These are phyloP conservation scores for Incurvaria masculella DNA, from an alignment of 2,888 invertebrate species.

Conservation along the genomic window DNA sequence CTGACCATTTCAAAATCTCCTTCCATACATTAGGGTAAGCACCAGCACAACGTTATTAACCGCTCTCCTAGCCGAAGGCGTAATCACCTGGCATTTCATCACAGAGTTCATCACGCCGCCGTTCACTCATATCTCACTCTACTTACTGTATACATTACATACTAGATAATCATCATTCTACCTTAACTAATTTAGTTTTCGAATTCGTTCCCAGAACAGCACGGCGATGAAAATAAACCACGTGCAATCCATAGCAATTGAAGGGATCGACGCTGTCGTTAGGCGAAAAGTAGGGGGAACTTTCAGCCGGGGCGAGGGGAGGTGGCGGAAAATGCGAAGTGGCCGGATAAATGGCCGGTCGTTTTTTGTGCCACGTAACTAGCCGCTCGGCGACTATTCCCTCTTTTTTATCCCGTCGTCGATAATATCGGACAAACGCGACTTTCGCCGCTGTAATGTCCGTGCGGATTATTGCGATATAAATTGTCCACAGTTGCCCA, in stretches of 20 bases:
- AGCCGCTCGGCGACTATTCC: conserved; percentile 20
- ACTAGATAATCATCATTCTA: too few species aligned
- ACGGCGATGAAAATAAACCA: not conserved
- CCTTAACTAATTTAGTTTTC: too few species aligned
- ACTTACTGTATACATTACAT: too few species aligned
- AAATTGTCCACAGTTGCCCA: conserved; percentile 53
- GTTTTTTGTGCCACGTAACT: conserved; percentile 48
- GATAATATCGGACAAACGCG: conserved; percentile 44
- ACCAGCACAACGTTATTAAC: too few species aligned
- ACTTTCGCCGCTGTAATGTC: conserved; percentile 37
- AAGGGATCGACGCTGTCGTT: conserved; percentile 1
- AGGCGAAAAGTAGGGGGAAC: not conserved
- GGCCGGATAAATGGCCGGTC: conserved; percentile 50
- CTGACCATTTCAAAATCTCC: too few species aligned
- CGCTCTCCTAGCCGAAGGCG: too few species aligned
- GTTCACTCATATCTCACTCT: too few species aligned
- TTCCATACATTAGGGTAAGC: too few species aligned
- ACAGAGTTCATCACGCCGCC: too few species aligned
- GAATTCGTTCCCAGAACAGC: too few species aligned
- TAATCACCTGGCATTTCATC: too few species aligned
- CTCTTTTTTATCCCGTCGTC: conserved; percentile 32
- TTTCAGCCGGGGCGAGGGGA: not conserved
- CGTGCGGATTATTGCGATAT: conserved; percentile 54
- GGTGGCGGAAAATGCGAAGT: conserved; percentile 36
- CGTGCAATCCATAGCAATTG: conserved; percentile 3